phyloP scores from a whole-genome alignment of 2,797 vertebrate species.

The Onychomys arenicola region DNA sequence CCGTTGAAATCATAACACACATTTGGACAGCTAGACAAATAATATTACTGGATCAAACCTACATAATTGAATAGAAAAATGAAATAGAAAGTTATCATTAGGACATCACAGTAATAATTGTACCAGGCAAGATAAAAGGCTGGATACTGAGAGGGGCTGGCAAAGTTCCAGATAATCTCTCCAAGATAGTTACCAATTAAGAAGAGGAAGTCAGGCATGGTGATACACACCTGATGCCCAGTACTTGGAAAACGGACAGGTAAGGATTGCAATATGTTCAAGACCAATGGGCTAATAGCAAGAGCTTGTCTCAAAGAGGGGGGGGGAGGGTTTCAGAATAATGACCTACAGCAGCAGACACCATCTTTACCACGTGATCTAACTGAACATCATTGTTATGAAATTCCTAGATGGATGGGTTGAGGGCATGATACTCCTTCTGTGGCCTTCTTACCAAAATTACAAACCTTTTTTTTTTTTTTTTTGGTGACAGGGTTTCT shows the following conservation, averaged over 20 bases:
- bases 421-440: not conserved
- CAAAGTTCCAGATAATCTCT: not conserved
- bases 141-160: not conserved
- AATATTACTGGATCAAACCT: not conserved
- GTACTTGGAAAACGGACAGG: not conserved
- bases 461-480: too few species aligned
- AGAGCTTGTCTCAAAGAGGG: not conserved
- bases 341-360: not conserved
- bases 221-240: not conserved
- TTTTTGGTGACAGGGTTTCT: too few species aligned
- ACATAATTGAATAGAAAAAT: constrained; percentile 7
- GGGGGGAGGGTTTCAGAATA: not conserved
- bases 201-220: too few species aligned
- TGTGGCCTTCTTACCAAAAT: constrained; percentile 26
- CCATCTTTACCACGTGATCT: not conserved
- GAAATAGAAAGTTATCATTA: not conserved
- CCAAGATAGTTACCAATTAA: not conserved
- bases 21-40: constrained; percentile 45
- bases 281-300: not conserved
- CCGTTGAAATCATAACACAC: constrained; percentile 23
- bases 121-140: not conserved
- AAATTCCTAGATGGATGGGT: not conserved
- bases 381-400: not conserved
- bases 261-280: not conserved
- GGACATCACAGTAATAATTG: not conserved